These are phyloP conservation scores for Trichogramma evanescens DNA, from an alignment of 2,888 invertebrate genomes.

Conservation along the genomic window DNA sequence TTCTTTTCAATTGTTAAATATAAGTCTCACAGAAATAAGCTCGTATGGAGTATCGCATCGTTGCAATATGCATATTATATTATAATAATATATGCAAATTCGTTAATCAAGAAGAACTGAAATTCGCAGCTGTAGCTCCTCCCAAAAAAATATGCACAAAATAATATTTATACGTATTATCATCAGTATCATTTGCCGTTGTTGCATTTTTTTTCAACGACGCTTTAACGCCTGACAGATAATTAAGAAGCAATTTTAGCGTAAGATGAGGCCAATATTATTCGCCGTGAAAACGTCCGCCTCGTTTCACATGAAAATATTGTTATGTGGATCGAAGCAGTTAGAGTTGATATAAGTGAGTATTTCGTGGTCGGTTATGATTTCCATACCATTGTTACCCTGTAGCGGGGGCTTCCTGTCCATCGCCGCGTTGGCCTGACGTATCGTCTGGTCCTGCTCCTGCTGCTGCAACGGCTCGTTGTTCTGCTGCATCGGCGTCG, in stretches of 20 bases:
- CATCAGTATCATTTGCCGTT: too few relatives aligned
- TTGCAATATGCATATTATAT: too few relatives aligned
- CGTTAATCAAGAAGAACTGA: constrained; percentile 6
- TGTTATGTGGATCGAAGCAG: constrained; percentile 65
- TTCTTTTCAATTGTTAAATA: too few relatives aligned
- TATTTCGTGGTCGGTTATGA: constrained; percentile 83
- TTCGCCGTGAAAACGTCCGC: background rate
- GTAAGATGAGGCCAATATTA: background rate
- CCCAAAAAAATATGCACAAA: background rate
- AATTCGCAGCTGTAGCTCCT: constrained; percentile 15
- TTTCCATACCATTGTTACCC: constrained; percentile 51
- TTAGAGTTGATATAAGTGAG: constrained; percentile 84
- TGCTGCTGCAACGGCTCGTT: constrained; percentile 49
- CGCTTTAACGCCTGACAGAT: too few relatives aligned
- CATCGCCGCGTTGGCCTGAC: constrained; percentile 42
- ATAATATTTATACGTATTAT: too few relatives aligned
- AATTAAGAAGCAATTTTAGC: too few relatives aligned
- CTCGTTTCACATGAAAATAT: constrained; percentile 41
- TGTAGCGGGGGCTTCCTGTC: constrained; percentile 47
- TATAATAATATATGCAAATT: too few relatives aligned
- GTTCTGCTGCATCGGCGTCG: constrained; percentile 52
- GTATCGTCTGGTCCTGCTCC: constrained; percentile 39
- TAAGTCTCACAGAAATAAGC: too few relatives aligned
- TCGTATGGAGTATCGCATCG: too few relatives aligned
- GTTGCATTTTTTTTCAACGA: too few relatives aligned